Conservation (phyloP, 2,113 vertebrate genomes). For the Paramisgurnus dabryanus region DNA sequence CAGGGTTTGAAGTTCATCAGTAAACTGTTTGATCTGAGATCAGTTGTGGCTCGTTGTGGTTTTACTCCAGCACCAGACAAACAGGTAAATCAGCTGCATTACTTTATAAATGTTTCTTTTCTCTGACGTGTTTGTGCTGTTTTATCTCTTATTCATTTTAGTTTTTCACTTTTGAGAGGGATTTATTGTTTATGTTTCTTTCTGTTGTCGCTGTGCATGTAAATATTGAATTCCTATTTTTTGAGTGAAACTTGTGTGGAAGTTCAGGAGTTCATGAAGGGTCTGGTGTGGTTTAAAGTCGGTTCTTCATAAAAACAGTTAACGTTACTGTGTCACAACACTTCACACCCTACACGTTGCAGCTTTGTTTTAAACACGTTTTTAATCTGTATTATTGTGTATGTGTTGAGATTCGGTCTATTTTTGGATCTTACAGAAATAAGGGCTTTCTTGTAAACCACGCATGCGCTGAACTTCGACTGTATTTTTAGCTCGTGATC, state of each 20-base stretch:
- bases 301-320: too few relatives aligned
- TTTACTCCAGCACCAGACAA: not conserved
- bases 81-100: constrained; percentile 6
- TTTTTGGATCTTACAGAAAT: not conserved
- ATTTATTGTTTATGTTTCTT: too few relatives aligned
- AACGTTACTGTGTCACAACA: too few relatives aligned
- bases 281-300: too few relatives aligned
- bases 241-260: too few relatives aligned
- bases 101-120: not conserved
- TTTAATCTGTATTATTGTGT: not conserved
- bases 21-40: not conserved
- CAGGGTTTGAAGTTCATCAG: not conserved
- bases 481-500: not conserved
- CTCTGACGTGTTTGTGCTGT: too few relatives aligned
- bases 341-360: too few relatives aligned
- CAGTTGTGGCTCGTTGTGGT: not conserved
- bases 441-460: not conserved
- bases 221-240: too few relatives aligned
- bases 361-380: too few relatives aligned
- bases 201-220: too few relatives aligned
- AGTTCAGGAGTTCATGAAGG: too few relatives aligned
- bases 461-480: not conserved
- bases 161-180: too few relatives aligned
- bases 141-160: not conserved
- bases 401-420: not conserved